Percentiles rank a stretch among this genome's conserved stretches.
phyloP scores from a whole-genome alignment of 2,888 invertebrate genomes.

The Cerastis leucographa region DNA sequence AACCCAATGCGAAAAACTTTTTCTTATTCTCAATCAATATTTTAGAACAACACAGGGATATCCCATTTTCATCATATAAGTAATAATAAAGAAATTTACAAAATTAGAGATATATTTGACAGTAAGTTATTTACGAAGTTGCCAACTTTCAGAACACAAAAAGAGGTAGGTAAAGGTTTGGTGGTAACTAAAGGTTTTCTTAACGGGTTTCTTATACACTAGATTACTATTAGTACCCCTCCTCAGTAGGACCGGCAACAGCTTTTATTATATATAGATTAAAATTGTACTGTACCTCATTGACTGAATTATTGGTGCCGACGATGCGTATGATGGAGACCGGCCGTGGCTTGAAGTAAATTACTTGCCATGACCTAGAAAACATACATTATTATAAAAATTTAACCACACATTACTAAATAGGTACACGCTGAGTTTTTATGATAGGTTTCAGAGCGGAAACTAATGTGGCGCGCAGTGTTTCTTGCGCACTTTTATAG shows the following conservation, averaged over 20 bases:
- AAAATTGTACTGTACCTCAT: constrained; percentile 93
- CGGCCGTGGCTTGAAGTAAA: constrained; percentile 95
- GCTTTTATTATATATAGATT: background rate
- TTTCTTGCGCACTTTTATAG: background rate
- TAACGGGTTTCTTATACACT: background rate
- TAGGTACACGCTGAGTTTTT: background rate
- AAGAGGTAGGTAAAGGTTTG: too few relatives aligned
- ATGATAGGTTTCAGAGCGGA: background rate
- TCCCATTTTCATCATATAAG: background rate
- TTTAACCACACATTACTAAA: background rate
- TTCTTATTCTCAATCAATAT: background rate
- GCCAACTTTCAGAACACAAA: background rate
- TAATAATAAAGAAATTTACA: background rate
- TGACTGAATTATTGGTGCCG: constrained; percentile 99
- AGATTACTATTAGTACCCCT: background rate
- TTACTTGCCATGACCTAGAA: constrained; percentile 97
- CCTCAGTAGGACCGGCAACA: background rate
- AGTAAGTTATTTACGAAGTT: background rate
- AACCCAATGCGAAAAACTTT: too few relatives aligned
- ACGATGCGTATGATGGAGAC: constrained; percentile 98
- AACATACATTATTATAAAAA: background rate
- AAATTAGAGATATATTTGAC: background rate
- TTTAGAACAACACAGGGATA: background rate
- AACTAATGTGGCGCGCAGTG: background rate
- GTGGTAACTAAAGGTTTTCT: too few relatives aligned